Evolutionary conservation across 2,797 vertebrate species (phyloP).

Genomic region (Pelochelys cantorii): DNA sequence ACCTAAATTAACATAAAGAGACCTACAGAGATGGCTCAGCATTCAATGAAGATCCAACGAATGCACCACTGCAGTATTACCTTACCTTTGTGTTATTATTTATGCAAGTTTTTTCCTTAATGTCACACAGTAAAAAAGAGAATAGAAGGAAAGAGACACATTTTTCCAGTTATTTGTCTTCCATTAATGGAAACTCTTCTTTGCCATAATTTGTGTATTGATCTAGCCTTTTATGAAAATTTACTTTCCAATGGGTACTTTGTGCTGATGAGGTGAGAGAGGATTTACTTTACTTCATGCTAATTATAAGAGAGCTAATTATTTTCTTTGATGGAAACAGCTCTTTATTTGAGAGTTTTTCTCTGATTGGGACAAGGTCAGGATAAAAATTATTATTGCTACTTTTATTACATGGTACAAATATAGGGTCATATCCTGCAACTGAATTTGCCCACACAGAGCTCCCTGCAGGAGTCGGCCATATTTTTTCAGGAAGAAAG

Average conservation of each 20-base stretch:
- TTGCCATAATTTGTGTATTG: slow-evolving; percentile 36
- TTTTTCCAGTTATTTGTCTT: slow-evolving; percentile 49
- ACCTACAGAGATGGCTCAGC: slow-evolving; percentile 7
- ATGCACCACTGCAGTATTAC: not conserved
- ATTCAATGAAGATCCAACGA: not conserved
- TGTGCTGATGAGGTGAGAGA: slow-evolving; percentile 37
- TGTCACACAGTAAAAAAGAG: not conserved
- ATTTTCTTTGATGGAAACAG: slow-evolving; percentile 48
- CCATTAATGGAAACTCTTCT: slow-evolving; percentile 28
- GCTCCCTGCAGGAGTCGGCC: not conserved
- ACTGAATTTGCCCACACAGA: not conserved
- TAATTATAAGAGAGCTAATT: slow-evolving; percentile 53
- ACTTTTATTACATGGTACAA: slow-evolving; percentile 9
- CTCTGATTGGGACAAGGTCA: slow-evolving; percentile 30
- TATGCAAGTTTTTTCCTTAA: not conserved
- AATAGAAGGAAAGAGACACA: not conserved
- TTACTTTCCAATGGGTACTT: slow-evolving; percentile 59
- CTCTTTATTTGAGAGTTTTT: slow-evolving; percentile 41
- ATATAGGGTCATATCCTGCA: not conserved
- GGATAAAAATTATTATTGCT: slow-evolving; percentile 25
- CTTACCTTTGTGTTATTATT: not conserved
- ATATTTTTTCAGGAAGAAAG: not conserved
- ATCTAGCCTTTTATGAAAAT: slow-evolving; percentile 55
- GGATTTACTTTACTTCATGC: slow-evolving; percentile 18
- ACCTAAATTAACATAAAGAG: slow-evolving; percentile 38